Base-by-base conservation (phyloP, 2,113 vertebrate species). In the Eulacestoma nigropectus region DNA sequence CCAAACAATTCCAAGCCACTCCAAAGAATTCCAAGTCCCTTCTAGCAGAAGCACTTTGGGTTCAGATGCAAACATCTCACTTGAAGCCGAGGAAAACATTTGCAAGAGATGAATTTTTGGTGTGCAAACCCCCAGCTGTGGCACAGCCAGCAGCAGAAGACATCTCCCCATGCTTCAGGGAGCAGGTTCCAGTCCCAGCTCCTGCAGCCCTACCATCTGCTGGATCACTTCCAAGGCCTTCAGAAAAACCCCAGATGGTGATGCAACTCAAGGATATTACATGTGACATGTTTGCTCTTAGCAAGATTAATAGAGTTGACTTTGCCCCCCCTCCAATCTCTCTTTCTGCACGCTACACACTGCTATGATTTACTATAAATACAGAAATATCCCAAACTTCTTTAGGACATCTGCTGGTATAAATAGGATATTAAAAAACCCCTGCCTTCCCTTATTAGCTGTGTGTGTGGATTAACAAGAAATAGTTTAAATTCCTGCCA, bases 401-500 rank as follows among this genome's bases (percentile, higher is more conserved):
- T 94, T 82, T n/a, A 52, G 79, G 90, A 92, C 91, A 93, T 73
- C 41, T 88, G 91, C 85, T 76, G 94, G 86, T 95, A 96, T 80
- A 96, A 91, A 94, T 74, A 79, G 85, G 44, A 62, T 73, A 87
- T 89, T 87, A 80, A 90, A 86, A 42, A 37, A 9, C 1, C 68
- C 62, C 81, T 21, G 79, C 1, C 3, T 35, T 91, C 82, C 23
- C 84, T 96, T 87, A 87, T 79, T 85, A 93, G 91, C 37, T 87
- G 41, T 84, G 87, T 67, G 77, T 73, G 87, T n/a, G 89, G 60
- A 91, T 94, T 96, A 92, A 95, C 70, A 89, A 95, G 91, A 89
- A 91, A 96, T 96, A 96, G 63, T 72, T 96, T 33, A 90, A 92
- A 95, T 96, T 96, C 95, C 75, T 94, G 79, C 84, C 49, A 63